phyloP scores from a whole-genome alignment of 30 jellyfish, hydroid and myxozoan species.

The Hydractinia symbiolongicarpus region DNA sequence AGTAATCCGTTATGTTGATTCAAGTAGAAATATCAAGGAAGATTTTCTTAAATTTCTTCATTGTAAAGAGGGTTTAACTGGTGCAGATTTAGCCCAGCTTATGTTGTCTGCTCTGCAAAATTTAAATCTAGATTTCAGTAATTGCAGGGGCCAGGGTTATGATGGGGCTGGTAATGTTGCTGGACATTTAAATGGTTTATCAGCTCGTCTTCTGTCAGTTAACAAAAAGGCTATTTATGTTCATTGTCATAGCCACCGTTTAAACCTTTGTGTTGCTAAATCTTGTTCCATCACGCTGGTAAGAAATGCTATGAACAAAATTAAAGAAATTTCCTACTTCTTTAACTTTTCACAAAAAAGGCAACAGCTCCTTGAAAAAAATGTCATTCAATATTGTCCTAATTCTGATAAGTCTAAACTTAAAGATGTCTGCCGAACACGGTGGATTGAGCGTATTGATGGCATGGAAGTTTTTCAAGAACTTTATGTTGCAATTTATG shows the following conservation, averaged over 20 bases:
- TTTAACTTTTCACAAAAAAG: slow-evolving; percentile 33
- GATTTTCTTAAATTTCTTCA: slow-evolving; percentile 31
- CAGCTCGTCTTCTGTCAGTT: slow-evolving; percentile 20
- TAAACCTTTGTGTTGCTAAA: slow-evolving; percentile 37
- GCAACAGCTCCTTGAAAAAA: neutral
- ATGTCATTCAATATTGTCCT: neutral
- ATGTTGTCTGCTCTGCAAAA: slow-evolving; percentile 31
- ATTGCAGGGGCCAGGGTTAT: slow-evolving; percentile 36
- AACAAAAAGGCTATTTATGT: slow-evolving; percentile 46
- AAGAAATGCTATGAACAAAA: no score
- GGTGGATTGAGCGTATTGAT: slow-evolving; percentile 36
- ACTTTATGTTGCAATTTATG: slow-evolving; percentile 15
- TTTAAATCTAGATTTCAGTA: slow-evolving; percentile 13
- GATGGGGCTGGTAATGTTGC: no score
- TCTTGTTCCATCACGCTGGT: slow-evolving; percentile 21
- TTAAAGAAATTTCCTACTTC: slow-evolving; percentile 5
- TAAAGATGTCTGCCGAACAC: neutral
- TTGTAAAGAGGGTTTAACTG: slow-evolving; percentile 25
- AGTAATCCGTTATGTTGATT: slow-evolving; percentile 28
- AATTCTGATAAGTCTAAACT: neutral
- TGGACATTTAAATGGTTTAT: slow-evolving; percentile 26
- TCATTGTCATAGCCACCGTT: slow-evolving; percentile 41
- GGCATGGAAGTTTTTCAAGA: slow-evolving; percentile 49
- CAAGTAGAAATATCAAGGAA: slow-evolving; percentile 5
- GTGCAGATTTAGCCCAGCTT: slow-evolving; percentile 16